Evolutionary conservation across 2,888 invertebrate genomes (phyloP).

Genomic region (Phaonia tiefii): DNA sequence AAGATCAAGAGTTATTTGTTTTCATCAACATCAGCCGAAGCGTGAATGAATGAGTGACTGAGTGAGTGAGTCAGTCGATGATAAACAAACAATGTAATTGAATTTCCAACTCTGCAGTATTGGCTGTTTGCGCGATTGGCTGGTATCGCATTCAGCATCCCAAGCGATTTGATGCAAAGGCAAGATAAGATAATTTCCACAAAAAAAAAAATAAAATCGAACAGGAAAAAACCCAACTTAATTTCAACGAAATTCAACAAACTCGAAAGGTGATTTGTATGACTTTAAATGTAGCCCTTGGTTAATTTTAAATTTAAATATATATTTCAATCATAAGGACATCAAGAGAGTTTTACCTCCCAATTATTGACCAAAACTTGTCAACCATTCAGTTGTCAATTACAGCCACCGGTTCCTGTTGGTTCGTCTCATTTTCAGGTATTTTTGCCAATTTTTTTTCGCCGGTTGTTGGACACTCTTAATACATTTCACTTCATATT

Average conservation of each 20-base stretch:
- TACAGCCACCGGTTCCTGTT: neutral
- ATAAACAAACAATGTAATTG: constrained; percentile 26
- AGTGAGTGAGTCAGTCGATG: neutral
- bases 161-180: too few species aligned
- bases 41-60: neutral
- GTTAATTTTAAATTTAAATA: neutral
- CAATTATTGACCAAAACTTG: neutral
- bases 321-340: neutral
- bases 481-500: neutral
- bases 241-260: neutral
- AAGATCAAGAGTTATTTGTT: constrained; percentile 36
- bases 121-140: constrained; percentile 20
- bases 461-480: neutral
- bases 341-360: neutral
- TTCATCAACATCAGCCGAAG: constrained; percentile 17
- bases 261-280: neutral
- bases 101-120: constrained; percentile 25
- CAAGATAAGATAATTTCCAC: too few species aligned
- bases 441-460: too few species aligned
- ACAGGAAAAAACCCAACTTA: neutral
- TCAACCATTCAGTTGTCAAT: neutral
- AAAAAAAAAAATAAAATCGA: too few species aligned
- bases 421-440: too few species aligned
- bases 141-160: neutral
- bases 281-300: neutral